A percentile compares a stretch with the other conserved stretches of the same genome.
These are phyloP conservation scores for Drosophila paramelanica DNA, from an alignment of 2,888 invertebrate species.

Conservation along the genomic window DNA sequence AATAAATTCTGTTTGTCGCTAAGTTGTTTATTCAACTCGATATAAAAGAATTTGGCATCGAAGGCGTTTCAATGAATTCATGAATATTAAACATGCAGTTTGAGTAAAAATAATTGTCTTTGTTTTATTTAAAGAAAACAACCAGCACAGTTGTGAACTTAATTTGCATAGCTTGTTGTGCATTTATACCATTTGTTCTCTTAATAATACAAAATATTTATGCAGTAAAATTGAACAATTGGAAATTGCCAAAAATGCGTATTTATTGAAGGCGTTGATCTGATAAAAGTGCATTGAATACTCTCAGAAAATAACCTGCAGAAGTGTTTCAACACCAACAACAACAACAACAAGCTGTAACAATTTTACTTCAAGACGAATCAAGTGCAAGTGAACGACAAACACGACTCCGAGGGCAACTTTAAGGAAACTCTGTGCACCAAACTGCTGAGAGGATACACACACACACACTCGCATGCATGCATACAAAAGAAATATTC, in stretches of 20 bases:
- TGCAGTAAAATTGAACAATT: background rate
- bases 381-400: conserved; percentile 45
- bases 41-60: too few relatives aligned
- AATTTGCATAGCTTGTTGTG: background rate
- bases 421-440: conserved; percentile 11
- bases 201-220: background rate
- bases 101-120: background rate
- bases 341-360: conserved; percentile 2
- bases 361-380: conserved; percentile 11
- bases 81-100: background rate
- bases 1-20: too few relatives aligned
- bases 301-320: background rate
- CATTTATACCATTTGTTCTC: background rate
- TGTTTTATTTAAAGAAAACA: background rate
- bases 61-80: background rate
- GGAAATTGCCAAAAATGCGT: background rate
- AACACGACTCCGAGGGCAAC: conserved; percentile 26
- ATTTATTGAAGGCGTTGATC: conserved; percentile 35
- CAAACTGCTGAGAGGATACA: conserved; percentile 6
- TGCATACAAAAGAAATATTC: background rate
- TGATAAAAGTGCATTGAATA: conserved; percentile 17
- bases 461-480: background rate
- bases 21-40: too few relatives aligned
- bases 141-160: background rate
- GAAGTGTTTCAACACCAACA: conserved; percentile 19